Evolutionary conservation across 2,113 vertebrate species (phyloP).

Genomic region (Chaetodon auriga): DNA sequence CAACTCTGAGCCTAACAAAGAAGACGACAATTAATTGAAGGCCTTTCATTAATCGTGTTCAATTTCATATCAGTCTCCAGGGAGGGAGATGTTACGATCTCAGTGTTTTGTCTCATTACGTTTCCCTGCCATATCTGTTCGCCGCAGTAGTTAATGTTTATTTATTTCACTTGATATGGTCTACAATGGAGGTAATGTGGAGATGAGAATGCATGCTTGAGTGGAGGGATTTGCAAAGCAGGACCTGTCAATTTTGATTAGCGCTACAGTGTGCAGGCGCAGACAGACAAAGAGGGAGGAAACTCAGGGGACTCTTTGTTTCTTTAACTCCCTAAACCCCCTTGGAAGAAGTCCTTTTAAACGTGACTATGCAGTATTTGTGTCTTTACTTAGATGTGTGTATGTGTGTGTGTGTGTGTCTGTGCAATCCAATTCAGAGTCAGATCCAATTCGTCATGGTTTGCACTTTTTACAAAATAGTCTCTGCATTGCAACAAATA

Average conservation of each 20-base stretch:
- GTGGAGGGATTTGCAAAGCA: slow-evolving; percentile 64
- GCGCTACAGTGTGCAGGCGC: slow-evolving; percentile 11
- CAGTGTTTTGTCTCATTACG: slow-evolving; percentile 65
- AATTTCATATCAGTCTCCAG: slow-evolving; percentile 69
- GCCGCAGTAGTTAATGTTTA: slow-evolving; percentile 48
- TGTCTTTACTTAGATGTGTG: slow-evolving; percentile 12
- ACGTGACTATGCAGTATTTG: slow-evolving; percentile 8
- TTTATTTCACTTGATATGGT: slow-evolving; percentile 68
- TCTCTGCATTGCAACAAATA: slow-evolving; percentile 14
- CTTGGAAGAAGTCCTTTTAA: slow-evolving; percentile 37
- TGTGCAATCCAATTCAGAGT: slow-evolving; percentile 4
- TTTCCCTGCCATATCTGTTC: slow-evolving; percentile 43
- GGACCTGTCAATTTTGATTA: slow-evolving; percentile 76
- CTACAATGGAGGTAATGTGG: slow-evolving; percentile 66
- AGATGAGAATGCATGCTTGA: slow-evolving; percentile 69
- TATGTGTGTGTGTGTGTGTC: neutral
- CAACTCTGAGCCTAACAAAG: slow-evolving; percentile 47
- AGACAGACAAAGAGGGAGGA: slow-evolving; percentile 38
- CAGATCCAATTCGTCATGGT: slow-evolving; percentile 16
- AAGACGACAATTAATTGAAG: slow-evolving; percentile 64
- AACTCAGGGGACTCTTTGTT: slow-evolving; percentile 49
- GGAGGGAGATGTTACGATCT: slow-evolving; percentile 61
- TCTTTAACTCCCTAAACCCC: slow-evolving; percentile 44
- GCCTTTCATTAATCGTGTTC: slow-evolving; percentile 70
- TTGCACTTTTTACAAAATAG: neutral